phyloP scores from a whole-genome alignment of 1,140 invertebrate species.

The Triops cancriformis region DNA sequence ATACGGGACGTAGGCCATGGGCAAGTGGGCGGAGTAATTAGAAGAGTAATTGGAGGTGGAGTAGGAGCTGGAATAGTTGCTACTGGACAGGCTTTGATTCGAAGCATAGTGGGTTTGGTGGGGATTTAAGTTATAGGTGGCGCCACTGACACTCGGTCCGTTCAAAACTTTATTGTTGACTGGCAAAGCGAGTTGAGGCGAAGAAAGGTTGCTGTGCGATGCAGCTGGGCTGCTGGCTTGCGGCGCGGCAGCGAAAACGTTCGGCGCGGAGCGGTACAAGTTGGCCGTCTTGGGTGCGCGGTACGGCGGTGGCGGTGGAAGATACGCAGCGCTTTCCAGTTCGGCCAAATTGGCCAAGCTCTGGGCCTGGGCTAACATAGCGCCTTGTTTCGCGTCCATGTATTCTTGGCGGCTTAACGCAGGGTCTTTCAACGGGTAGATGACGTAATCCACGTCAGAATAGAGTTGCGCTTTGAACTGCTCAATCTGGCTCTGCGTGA shows the following conservation, averaged over 20 bases:
- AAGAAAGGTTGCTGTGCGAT: neutral
- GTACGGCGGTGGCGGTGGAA: slow-evolving; percentile 49
- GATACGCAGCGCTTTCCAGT: slow-evolving; percentile 39
- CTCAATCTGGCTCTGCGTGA: slow-evolving; percentile 66
- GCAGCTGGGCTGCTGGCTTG: slow-evolving; percentile 15
- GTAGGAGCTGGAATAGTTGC: slow-evolving; percentile 32
- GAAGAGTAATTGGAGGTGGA: slow-evolving; percentile 34
- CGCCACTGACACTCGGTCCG: slow-evolving; percentile 14
- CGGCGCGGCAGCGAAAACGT: slow-evolving; percentile 42
- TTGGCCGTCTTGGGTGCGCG: slow-evolving; percentile 38
- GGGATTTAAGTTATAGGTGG: slow-evolving; percentile 27
- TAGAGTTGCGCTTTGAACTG: slow-evolving; percentile 77
- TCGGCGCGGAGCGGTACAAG: slow-evolving; percentile 70
- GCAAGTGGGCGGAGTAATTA: slow-evolving; percentile 29
- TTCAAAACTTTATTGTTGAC: slow-evolving; percentile 16
- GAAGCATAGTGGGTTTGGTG: slow-evolving; percentile 31
- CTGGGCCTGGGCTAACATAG: slow-evolving; percentile 33
- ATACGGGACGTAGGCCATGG: slow-evolving; percentile 29
- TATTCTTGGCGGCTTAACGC: slow-evolving; percentile 81
- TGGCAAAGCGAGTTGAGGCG: neutral
- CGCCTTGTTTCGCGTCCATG: slow-evolving; percentile 71
- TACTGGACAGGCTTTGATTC: slow-evolving; percentile 33
- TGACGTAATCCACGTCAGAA: slow-evolving; percentile 80
- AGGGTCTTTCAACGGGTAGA: slow-evolving; percentile 79
- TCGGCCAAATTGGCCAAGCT: slow-evolving; percentile 40